Evolutionary conservation across 2,113 vertebrate species (phyloP), one percentile per base, ranked within the genome.

Genomic region (Crotalus viridis): DNA sequence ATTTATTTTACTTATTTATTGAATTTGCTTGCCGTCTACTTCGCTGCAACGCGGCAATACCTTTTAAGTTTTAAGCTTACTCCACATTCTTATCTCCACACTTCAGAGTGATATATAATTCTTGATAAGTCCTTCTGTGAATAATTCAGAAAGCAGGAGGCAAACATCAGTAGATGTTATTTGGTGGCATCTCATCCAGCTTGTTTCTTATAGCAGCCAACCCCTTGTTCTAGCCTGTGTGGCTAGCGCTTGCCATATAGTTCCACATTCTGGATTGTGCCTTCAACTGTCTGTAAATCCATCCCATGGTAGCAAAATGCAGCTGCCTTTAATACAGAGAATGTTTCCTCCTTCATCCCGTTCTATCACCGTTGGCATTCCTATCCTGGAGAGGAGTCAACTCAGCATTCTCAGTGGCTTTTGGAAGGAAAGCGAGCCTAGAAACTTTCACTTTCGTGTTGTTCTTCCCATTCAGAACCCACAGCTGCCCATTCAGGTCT

Each of bases 391-490:
- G n/a, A 24, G 48, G 33, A 24, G 3, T 28, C 15, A 56, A 33
- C 21, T 46, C 5, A 3, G 48, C 13, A 43, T 81, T 81, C 54
- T 17, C 21, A 10, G 0, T 28, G 28, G 17, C 10, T 22, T 28
- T 69, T 3, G 15, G 81, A 10, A 54, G 10, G 8, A 51, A 87
- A 39, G 19, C 8, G 28, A 59, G 21, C 15, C n/a, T 10, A 43
- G 43, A 26, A 5, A 19, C 3, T 4, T 28, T 12, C 39, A 3
- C 26, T 21, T 28, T 2, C 2, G 28, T 85, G 17, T 28, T 94
- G 54, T 89, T 91, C n/a, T 94, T 88, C 94, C 33, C 81, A 57
- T 15, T 51, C 92, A 99, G 99, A 97, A 90, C 91, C 96, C 89
- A 98, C 91, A 94, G 96, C 98, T 95, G 97, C 92, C 90, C 95